Conservation (phyloP, 2,113 vertebrate genomes). For the Arvicanthis niloticus region DNA sequence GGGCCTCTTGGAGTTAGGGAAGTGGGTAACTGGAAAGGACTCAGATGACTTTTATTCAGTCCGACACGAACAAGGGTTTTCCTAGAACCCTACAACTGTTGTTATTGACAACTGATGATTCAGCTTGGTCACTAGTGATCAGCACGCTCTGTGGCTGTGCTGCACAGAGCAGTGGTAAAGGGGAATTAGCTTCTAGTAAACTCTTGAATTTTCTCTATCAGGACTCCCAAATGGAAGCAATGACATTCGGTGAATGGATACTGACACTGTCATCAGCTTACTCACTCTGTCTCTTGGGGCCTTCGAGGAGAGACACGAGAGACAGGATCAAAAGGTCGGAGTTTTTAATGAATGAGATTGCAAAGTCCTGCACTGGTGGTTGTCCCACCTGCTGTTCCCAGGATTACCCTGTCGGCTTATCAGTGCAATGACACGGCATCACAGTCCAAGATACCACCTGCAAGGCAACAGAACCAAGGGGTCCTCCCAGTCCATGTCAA, state of each 20-base stretch:
- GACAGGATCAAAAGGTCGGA: constrained; percentile 62
- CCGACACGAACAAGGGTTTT: constrained; percentile 50
- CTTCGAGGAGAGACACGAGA: constrained; percentile 77
- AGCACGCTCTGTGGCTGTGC: fast-evolving
- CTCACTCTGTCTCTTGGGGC: constrained; percentile 86
- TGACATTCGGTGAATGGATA: constrained; percentile 84
- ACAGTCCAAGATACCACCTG: constrained; percentile 55
- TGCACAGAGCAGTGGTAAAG: fast-evolving
- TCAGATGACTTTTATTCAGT: constrained; percentile 63
- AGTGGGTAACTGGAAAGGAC: constrained; percentile 52
- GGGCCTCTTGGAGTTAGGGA: constrained; percentile 66
- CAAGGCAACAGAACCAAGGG: constrained; percentile 74
- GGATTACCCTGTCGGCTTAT: constrained; percentile 84
- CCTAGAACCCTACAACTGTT: not conserved
- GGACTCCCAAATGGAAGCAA: constrained; percentile 74
- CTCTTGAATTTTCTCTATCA: constrained; percentile 10
- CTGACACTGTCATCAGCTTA: constrained; percentile 86
- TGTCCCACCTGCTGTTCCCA: constrained; percentile 84
- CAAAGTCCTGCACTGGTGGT: constrained; percentile 84
- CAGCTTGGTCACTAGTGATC: not conserved
- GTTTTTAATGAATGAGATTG: constrained; percentile 87
- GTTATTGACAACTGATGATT: not conserved
- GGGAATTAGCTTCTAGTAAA: constrained; percentile 12
- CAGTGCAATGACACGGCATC: constrained; percentile 83
- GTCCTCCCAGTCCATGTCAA: constrained; percentile 71